Percentiles rank a stretch among this genome's conserved stretches.
These are phyloP conservation scores for Drosophila seguyi DNA, from an alignment of 1,140 invertebrate genomes.

Conservation along the genomic window DNA sequence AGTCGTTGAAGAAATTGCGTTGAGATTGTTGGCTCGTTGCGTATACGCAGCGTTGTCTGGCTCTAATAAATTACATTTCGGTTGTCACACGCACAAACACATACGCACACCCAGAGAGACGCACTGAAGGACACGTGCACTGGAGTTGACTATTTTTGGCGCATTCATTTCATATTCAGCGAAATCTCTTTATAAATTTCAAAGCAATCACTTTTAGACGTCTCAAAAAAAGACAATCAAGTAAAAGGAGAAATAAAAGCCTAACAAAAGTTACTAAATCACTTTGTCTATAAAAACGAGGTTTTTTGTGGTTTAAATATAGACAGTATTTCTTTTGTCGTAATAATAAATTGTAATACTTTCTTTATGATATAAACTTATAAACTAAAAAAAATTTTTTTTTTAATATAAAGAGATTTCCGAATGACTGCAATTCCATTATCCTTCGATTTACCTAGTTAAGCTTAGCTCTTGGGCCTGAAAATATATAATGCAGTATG, in stretches of 20 bases:
- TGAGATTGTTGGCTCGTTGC: slow-evolving; percentile 41
- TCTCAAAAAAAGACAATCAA: background rate
- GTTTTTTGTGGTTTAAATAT: background rate
- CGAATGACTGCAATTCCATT: background rate
- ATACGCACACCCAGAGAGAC: background rate
- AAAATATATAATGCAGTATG: slow-evolving; percentile 24
- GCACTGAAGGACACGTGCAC: slow-evolving; percentile 32
- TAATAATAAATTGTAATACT: background rate
- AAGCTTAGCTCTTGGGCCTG: slow-evolving; percentile 7
- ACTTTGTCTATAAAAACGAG: background rate
- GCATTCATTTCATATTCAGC: slow-evolving; percentile 7
- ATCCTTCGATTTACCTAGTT: slow-evolving; percentile 29
- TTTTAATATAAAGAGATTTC: background rate
- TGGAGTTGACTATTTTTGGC: slow-evolving; percentile 11
- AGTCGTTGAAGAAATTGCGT: slow-evolving; percentile 37
- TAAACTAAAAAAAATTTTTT: no score
- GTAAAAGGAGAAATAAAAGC: no score
- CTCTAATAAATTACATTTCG: slow-evolving; percentile 47
- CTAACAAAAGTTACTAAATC: background rate
- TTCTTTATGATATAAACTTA: background rate
- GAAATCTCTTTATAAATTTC: slow-evolving; percentile 9
- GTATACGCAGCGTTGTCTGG: slow-evolving; percentile 72
- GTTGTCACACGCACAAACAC: slow-evolving; percentile 19
- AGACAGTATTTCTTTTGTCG: background rate
- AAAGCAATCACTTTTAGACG: background rate